phyloP scores from a whole-genome alignment of 2,113 vertebrate genomes.

The Sclerurus mexicanus region DNA sequence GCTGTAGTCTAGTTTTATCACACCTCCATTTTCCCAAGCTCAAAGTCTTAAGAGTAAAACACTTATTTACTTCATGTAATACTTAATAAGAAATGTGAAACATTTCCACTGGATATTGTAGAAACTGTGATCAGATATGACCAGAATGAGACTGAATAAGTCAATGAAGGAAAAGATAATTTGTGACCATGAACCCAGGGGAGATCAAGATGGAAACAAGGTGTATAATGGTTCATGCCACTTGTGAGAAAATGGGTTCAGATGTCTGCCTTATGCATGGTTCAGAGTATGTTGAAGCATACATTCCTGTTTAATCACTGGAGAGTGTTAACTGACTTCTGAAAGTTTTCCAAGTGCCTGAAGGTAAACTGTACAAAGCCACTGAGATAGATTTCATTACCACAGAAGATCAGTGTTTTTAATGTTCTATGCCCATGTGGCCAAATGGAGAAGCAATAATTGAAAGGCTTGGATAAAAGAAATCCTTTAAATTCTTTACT shows the following conservation, averaged over 20 bases:
- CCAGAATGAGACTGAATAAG: background rate
- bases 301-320: background rate
- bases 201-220: background rate
- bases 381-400: background rate
- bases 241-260: background rate
- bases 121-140: background rate
- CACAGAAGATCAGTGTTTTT: background rate
- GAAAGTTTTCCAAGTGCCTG: slow-evolving; percentile 3
- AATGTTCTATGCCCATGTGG: background rate
- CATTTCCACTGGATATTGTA: background rate
- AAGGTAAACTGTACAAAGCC: background rate
- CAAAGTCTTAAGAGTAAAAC: background rate
- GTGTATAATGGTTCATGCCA: background rate
- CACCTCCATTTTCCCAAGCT: background rate
- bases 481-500: background rate
- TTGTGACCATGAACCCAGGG: background rate
- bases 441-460: background rate
- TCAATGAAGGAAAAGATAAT: background rate
- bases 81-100: background rate
- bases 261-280: background rate
- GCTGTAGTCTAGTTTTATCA: background rate
- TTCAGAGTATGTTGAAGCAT: background rate
- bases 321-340: background rate
- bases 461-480: background rate
- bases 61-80: background rate